Percentiles rank a stretch among this genome's conserved stretches.
These are phyloP conservation scores for Andrena bicolor DNA, from an alignment of 2,888 invertebrate species.

Conservation along the genomic window DNA sequence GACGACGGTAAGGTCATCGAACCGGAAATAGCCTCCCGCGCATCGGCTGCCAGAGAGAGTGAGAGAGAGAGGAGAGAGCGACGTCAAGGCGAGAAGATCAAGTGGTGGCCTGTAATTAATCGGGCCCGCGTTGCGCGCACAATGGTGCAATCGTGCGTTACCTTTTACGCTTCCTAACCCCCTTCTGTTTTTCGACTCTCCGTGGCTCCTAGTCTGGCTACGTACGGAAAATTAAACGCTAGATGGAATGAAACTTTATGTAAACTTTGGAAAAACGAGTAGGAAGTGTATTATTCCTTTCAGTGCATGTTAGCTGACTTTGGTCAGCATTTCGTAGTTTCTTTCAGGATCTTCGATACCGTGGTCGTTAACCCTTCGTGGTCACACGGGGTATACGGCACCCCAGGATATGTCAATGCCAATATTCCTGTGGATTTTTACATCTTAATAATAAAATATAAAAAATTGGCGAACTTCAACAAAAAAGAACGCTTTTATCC, in stretches of 20 bases:
- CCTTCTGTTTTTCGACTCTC: background rate
- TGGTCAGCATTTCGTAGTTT: no score
- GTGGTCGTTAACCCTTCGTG: no score
- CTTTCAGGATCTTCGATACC: no score
- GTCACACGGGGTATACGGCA: no score
- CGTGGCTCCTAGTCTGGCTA: background rate
- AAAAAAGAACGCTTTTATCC: no score
- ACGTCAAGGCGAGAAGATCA: slow-evolving; percentile 44
- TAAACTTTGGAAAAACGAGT: background rate
- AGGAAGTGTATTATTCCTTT: background rate
- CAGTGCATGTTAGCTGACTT: no score
- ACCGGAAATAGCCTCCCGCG: slow-evolving; percentile 62
- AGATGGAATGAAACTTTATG: background rate
- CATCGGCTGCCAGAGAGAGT: slow-evolving; percentile 22
- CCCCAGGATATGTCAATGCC: no score
- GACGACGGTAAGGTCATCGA: slow-evolving; percentile 60
- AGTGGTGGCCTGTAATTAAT: slow-evolving; percentile 58
- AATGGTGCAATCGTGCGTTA: slow-evolving; percentile 24
- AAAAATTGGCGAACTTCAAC: no score
- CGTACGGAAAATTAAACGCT: background rate
- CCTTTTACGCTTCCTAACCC: background rate
- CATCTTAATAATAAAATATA: no score
- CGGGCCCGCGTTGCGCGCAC: slow-evolving; percentile 18
- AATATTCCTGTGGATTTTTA: no score
- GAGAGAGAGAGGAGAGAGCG: slow-evolving; percentile 27